Evolutionary conservation across 2,888 invertebrate genomes (phyloP), one percentile per base, ranked within the genome.

Genomic region (Oscheius sp.): DNA sequence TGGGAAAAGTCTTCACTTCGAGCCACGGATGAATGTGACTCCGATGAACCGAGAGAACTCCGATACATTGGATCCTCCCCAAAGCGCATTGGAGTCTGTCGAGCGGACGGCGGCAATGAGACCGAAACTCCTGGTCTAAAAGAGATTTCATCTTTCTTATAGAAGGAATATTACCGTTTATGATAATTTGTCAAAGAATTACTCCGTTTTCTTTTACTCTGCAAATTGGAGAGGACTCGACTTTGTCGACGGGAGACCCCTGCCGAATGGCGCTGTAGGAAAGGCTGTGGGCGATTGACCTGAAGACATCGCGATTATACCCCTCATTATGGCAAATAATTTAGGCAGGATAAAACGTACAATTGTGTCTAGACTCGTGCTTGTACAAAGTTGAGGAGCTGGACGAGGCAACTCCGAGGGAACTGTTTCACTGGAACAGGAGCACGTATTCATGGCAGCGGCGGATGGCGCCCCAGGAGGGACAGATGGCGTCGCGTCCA

Each of bases 1-100:
- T 74, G 75, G 41, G 71, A 69, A 43, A 75, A 80, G 29, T 80
- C 80, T 45, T 78, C 80, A 61, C 80, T 80, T 41, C 78, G 69
- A 25, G 80, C 75, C 46, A 80, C 77, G 16, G 78, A 78, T 9
- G 80, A 80, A 61, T 78, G 77, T 2, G 78, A 78, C 25, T 80
- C 80, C 0, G 80, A 80, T 0, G 80, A 80, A 5, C 72, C 75
- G 1, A 80, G 61, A 5, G 80, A 78, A 49, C 55, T 66, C 68
- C 78, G 27, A 64, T 76, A 75, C 7, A 74, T 71, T 2, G 77
- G 75, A 41, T 80, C 80, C 35, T 80, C 80, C 23, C 76, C 78
- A 56, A 81, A 80, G 21, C 80, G 78, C 46, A 78, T 69, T 0
- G 82, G 82, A 2, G 82, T 82, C 43, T 80, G 80, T 12, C 82